These are phyloP conservation scores for Pseudochaenichthys georgianus DNA, from an alignment of 2,797 vertebrate species.

Conservation along the genomic window DNA sequence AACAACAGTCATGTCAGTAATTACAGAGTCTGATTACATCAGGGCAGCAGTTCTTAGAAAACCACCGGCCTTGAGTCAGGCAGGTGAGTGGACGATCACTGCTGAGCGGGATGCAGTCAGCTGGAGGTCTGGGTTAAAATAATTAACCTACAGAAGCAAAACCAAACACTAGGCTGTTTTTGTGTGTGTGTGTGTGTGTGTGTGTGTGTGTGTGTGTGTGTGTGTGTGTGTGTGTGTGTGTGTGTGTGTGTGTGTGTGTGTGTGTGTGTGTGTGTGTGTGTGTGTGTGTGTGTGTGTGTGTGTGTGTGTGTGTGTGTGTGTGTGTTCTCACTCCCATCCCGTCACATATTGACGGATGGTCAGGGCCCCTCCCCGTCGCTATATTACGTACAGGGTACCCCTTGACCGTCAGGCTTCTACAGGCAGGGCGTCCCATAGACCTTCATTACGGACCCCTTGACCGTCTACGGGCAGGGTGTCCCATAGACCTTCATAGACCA, in stretches of 20 bases:
- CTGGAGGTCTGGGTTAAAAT: slow-evolving; percentile 64
- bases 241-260: slow-evolving; percentile 17
- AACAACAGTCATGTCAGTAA: slow-evolving; percentile 78
- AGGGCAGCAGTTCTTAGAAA: slow-evolving; percentile 65
- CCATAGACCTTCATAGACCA: too few species aligned
- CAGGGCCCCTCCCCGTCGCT: too few species aligned
- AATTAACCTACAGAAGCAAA: slow-evolving; percentile 63
- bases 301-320: not conserved
- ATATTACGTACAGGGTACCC: too few species aligned
- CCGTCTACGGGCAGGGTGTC: too few species aligned
- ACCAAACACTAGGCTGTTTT: slow-evolving; percentile 37
- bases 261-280: not conserved
- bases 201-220: slow-evolving; percentile 21
- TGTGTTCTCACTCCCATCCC: too few species aligned
- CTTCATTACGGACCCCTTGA: too few species aligned
- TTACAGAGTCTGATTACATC: slow-evolving; percentile 81
- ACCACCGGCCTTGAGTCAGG: slow-evolving; percentile 62
- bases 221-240: slow-evolving; percentile 19
- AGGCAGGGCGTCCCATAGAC: too few species aligned
- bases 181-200: slow-evolving; percentile 15
- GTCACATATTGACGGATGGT: too few species aligned
- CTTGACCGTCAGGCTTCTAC: too few species aligned
- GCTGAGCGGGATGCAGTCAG: slow-evolving; percentile 42
- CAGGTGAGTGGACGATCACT: slow-evolving; percentile 71
- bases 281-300: slow-evolving; percentile 17